Percentiles rank a stretch among this genome's conserved stretches.
Evolutionary conservation across 2,113 vertebrate genomes (phyloP).

Genomic region (Marcusenius ussheri): DNA sequence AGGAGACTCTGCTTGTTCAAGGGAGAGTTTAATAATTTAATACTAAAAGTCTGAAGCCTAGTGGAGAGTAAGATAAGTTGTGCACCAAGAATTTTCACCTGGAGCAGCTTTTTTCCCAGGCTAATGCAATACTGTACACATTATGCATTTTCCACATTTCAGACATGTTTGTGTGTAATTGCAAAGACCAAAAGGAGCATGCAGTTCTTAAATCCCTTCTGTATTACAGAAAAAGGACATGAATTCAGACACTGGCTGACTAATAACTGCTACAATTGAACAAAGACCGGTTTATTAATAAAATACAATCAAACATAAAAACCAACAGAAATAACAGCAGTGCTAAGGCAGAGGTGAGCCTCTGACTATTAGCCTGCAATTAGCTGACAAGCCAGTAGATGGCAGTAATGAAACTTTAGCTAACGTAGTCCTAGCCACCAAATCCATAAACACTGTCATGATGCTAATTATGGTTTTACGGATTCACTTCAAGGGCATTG

Average conservation of each 20-base stretch:
- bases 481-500: background rate
- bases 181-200: background rate
- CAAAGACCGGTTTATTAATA: background rate
- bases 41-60: background rate
- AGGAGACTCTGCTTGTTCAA: background rate
- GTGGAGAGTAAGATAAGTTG: background rate
- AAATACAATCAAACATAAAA: background rate
- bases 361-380: background rate
- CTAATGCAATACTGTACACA: background rate
- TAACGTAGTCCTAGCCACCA: background rate
- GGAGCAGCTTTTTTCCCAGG: background rate
- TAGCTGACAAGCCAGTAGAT: background rate
- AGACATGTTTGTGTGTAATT: background rate
- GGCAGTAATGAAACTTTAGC: background rate
- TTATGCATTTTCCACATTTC: background rate
- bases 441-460: background rate
- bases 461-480: background rate
- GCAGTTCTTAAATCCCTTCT: background rate
- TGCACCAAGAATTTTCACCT: background rate
- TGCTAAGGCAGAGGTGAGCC: background rate
- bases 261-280: background rate
- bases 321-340: background rate
- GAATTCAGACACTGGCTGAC: background rate
- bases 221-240: background rate
- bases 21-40: background rate